Evolutionary conservation across 1,140 invertebrate species (phyloP).

Genomic region (Periplaneta americana): DNA sequence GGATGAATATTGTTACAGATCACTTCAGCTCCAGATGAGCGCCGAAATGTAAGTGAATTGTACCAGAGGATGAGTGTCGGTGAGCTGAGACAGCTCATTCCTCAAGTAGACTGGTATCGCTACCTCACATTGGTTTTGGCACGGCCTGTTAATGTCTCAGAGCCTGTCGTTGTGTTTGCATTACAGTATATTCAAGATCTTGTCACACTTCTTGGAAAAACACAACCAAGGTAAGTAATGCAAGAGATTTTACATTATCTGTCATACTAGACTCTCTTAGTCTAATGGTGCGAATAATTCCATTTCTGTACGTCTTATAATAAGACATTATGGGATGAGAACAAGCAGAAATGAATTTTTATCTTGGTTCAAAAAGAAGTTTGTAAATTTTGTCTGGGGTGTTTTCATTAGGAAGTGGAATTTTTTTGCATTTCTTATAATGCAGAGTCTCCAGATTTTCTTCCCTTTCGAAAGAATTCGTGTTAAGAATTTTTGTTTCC

Average conservation of each 20-base stretch:
- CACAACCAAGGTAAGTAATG: constrained; percentile 33
- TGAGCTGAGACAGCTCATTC: constrained; percentile 59
- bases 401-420: too few relatives aligned
- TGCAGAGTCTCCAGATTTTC: too few relatives aligned
- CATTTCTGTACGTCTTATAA: too few relatives aligned
- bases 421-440: too few relatives aligned
- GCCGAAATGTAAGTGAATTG: constrained; percentile 70
- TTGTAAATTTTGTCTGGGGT: too few relatives aligned
- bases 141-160: constrained; percentile 47
- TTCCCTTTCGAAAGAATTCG: too few relatives aligned
- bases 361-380: too few relatives aligned
- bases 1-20: not conserved
- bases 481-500: too few relatives aligned
- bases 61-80: constrained; percentile 72
- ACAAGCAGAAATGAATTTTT: too few relatives aligned
- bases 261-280: too few relatives aligned
- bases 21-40: constrained; percentile 72
- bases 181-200: constrained; percentile 53
- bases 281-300: too few relatives aligned
- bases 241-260: not conserved
- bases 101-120: constrained; percentile 70
- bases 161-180: constrained; percentile 69
- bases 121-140: constrained; percentile 67
- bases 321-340: too few relatives aligned
- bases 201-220: constrained; percentile 38